Conservation (phyloP, 2,888 invertebrate species). For the Ischnura elegans region DNA sequence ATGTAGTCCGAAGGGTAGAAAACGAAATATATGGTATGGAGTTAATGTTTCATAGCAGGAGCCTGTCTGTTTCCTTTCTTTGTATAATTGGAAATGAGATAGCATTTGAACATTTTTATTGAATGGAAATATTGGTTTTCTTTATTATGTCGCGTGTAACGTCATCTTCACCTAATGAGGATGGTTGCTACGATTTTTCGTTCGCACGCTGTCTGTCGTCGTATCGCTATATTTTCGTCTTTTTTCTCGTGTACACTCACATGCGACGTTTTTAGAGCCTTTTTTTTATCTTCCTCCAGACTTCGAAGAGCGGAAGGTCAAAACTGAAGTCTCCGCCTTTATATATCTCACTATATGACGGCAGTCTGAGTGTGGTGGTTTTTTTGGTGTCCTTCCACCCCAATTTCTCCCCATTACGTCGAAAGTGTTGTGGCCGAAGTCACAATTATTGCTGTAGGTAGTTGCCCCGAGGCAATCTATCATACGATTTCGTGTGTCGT, state of each 20-base stretch:
- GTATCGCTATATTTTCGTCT: background rate
- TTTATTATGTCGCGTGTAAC: too few species aligned
- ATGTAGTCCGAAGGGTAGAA: too few species aligned
- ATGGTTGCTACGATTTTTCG: too few species aligned
- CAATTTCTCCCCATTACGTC: slow-evolving; percentile 17
- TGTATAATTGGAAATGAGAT: too few species aligned
- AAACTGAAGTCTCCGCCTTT: background rate
- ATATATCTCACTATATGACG: background rate
- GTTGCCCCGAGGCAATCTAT: background rate
- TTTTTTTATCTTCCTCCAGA: background rate
- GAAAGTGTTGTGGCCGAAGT: background rate
- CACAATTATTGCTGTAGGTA: background rate
- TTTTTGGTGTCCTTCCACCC: background rate
- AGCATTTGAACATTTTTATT: too few species aligned
- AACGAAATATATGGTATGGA: too few species aligned
- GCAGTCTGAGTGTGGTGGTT: background rate
- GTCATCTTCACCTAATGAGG: too few species aligned
- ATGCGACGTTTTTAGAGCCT: background rate
- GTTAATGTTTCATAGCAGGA: too few species aligned
- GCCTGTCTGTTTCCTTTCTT: too few species aligned
- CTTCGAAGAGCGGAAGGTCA: background rate
- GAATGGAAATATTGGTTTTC: too few species aligned
- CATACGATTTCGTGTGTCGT: background rate
- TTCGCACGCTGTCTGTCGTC: background rate
- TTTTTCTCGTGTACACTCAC: background rate